Evolutionary conservation across 2,888 invertebrate species (phyloP), one percentile per base, ranked within the genome.

Genomic region (Limnephilus rhombicus): DNA sequence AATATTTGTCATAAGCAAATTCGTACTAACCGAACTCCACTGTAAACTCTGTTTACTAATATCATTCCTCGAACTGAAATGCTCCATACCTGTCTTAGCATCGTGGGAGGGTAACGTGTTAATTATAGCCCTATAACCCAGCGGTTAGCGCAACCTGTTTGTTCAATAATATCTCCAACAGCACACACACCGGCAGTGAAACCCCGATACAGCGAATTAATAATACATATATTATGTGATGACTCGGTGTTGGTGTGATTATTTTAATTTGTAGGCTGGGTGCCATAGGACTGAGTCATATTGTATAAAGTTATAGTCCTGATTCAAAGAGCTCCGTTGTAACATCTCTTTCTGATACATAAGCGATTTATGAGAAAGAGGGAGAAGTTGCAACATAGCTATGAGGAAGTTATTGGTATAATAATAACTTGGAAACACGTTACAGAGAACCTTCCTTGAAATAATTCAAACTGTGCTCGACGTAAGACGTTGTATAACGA

Each of bases 91-190:
- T 68, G 68, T 68, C 68, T 68, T 68, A 68, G 83, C 83, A 37
- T 83, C 88, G 92, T 92, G 92, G 92, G 92, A 85, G 92, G 91
- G 89, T 83, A 92, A 92, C 92, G 91, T 92, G 92, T 92, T 92
- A 92, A 92, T 92, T 92, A 92, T 92, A 91, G 68, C 89, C 37
- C 53, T 45, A 68, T 68, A 68, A 68, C 68, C 68, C 68, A 68
- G 83, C 49, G 31, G 53, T 31, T 41, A 45, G 31, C 87, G 49
- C 87, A 87, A 87, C 87, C 87, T 87, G 87, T 87, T 87, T 68
- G 68, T 68, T 68, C 68, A 68, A 68, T 68, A 68, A 24, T 68
- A 68, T 68, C 68, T 68, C 68, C 90, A 15, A 83, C 37, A 37
- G 37, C 34, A 34, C 83, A 68, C 83, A 34, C 83, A 37, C 37